Evolutionary conservation across 2,797 vertebrate genomes (phyloP), one percentile per base, ranked within the genome.

Genomic region (Halcyon smyrnensis): DNA sequence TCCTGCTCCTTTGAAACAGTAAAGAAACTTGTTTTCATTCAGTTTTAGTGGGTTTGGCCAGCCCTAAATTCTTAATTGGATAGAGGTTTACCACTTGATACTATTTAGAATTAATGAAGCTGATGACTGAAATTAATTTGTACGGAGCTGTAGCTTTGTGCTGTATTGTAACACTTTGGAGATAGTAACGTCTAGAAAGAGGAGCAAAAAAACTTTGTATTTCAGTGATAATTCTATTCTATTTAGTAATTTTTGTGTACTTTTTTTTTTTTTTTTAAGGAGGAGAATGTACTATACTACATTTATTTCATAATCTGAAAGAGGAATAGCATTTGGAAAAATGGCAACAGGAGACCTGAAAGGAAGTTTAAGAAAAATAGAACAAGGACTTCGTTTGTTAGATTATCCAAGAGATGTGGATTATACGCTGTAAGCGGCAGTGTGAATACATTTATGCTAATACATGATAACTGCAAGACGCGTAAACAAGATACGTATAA

Each of bases 321-420:
- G 88, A 93, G 92, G 80, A 94, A 68, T 64, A 63, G 10, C 41
- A 36, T 76, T 70, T 95, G 90, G 76, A 89, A 96, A 90, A 96
- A 98, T 99, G 98, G 97, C 98, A 65, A 98, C 98, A 34, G 99
- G 99, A 90, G 99, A 99, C 94, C 92, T 99, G 75, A 98, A 98
- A 84, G 98, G 99, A 94, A 98, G 98, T 85, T 98, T 99, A 74
- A 98, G 98, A 90, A 99, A 98, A 92, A 97, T 99, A 60, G 99
- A 99, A 50, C 96, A 98, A 93, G 98, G 98, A 34, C 98, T 99
- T 82, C 98, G 99, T 32, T 94, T 88, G 11, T 91, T 99, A 13
- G 99, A 98, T 97, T 99, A 99, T 87, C 98, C 98, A 15, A 97
- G 97, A 80, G 97, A 98, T 86, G 98, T 99, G 54, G 98, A 99